Conservation (phyloP, 2,113 vertebrate species). For the Emydocephalus ijimae region DNA sequence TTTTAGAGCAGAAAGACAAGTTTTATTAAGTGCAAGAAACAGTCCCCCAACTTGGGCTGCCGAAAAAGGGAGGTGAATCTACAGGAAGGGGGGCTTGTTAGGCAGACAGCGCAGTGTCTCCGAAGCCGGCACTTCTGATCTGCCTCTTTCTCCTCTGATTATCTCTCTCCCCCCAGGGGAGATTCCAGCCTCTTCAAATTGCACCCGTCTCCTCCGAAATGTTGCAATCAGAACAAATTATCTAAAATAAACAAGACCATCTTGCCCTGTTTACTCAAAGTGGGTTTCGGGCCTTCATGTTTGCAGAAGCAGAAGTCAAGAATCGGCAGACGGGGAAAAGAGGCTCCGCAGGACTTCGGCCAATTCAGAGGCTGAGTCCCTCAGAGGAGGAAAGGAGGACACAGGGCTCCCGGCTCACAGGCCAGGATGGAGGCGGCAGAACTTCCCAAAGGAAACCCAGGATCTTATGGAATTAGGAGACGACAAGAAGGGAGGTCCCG, state of each 20-base stretch:
- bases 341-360: not conserved
- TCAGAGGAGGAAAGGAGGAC: not conserved
- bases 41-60: not conserved
- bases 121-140: not conserved
- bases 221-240: conserved; percentile 3
- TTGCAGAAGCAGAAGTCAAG: not conserved
- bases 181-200: conserved; percentile 13
- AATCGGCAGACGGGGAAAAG: not conserved
- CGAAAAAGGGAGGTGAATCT: not conserved
- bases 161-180: not conserved
- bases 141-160: not conserved
- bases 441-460: not conserved
- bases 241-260: conserved; percentile 15
- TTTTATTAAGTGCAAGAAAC: not conserved
- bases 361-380: not conserved
- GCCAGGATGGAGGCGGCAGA: not conserved
- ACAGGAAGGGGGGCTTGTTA: not conserved
- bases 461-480: not conserved
- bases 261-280: not conserved
- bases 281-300: not conserved
- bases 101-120: not conserved
- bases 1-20: not conserved
- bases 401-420: not conserved
- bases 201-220: not conserved
- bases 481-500: not conserved